Evolutionary conservation across 2,797 vertebrate genomes (phyloP).

Genomic region (Sternarchorhynchus goeldii): DNA sequence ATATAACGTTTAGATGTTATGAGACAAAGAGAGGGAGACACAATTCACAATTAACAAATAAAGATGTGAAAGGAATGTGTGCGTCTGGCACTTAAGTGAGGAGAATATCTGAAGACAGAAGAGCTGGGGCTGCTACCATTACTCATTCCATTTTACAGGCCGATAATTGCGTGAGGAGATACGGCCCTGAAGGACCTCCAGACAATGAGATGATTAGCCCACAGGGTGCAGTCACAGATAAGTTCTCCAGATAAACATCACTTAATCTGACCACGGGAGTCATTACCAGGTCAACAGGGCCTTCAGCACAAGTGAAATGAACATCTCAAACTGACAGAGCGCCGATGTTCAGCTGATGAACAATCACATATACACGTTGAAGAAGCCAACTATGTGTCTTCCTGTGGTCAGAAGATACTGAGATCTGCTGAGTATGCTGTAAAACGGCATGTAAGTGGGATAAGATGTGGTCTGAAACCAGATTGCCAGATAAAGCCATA

Average conservation of each 20-base stretch:
- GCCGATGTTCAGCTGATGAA: not conserved
- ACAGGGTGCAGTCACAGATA: not conserved
- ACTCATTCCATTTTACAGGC: too few species aligned
- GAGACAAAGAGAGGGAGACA: too few species aligned
- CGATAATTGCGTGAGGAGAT: too few species aligned
- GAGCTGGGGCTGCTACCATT: too few species aligned
- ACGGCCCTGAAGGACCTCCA: not conserved
- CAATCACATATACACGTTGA: not conserved
- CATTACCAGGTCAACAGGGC: conserved; percentile 3
- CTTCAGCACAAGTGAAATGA: conserved; percentile 3
- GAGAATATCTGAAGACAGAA: too few species aligned
- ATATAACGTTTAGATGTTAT: too few species aligned
- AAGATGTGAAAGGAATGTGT: too few species aligned
- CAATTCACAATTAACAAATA: too few species aligned
- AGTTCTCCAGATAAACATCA: conserved; percentile 15
- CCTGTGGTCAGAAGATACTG: not conserved
- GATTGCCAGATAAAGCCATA: not conserved
- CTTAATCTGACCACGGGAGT: conserved; percentile 11
- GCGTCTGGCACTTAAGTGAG: too few species aligned
- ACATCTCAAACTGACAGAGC: conserved; percentile 13
- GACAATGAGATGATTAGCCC: not conserved
- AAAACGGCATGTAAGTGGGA: not conserved
- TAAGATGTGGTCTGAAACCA: conserved; percentile 2
- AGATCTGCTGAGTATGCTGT: not conserved
- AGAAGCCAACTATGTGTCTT: conserved; percentile 1